Evolutionary conservation across 1,140 invertebrate species (phyloP), one percentile per base, ranked within the genome.

Genomic region (Panagrolaimus sp.): DNA sequence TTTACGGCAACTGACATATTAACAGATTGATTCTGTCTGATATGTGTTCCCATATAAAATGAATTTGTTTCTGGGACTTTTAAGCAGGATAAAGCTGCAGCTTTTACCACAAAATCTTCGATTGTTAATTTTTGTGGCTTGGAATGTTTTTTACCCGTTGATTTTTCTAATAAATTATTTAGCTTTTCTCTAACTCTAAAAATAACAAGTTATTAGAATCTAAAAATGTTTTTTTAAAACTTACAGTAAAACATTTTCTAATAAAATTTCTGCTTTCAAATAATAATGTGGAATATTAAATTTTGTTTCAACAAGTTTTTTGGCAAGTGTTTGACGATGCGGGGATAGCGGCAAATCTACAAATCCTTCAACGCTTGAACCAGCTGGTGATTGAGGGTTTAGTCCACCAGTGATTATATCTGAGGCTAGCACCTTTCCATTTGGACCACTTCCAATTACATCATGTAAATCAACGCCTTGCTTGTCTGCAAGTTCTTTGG

Each of bases 21-120:
- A 1, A 57, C 51, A 25, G 20, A 11, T 9, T 27, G 20, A 27
- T 57, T 57, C 27, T 27, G 51, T 25, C n/a, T 13, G 5, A 57
- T 57, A 13, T 57, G 51, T 1, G 11, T 11, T 9, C 51, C 51
- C 11, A 57, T 8, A 16, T 57, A 57, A 27, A 57, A 57, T 20
- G 20, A 25, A 23, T 57, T 57, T 25, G 51, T 27, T 20, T 57
- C 51, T 25, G 51, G 51, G 0, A 57, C 51, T 11, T 20, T 27
- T 16, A 57, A 25, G 20, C 20, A 57, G 20, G 51, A 20, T 9
- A 57, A 27, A 11, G 51, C 51, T 5, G 51, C 51, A 9, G 51
- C 51, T 57, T 57, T 57, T 20, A 57, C 9, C 9, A 57, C 20
- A 13, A 57, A 57, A 27, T 57, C 51, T 57, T 57, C 51, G 9